These are phyloP conservation scores for Sterna hirundo DNA, from an alignment of 2,113 vertebrate species.

Conservation along the genomic window DNA sequence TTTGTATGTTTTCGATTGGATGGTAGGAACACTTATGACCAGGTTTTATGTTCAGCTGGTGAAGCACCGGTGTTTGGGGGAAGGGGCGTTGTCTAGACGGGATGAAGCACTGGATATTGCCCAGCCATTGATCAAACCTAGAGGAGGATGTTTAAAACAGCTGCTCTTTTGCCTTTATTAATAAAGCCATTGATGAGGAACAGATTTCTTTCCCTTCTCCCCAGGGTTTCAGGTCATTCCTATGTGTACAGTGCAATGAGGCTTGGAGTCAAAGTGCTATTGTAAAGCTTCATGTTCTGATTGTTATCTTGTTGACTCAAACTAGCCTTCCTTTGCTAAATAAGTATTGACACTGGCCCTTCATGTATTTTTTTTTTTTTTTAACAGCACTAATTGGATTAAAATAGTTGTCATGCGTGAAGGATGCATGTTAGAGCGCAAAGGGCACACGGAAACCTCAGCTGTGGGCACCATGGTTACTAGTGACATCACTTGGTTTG, in stretches of 20 bases:
- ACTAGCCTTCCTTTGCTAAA: background rate
- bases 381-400: constrained; percentile 52
- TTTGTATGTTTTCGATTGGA: background rate
- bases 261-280: background rate
- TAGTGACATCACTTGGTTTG: constrained; percentile 75
- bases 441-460: constrained; percentile 37
- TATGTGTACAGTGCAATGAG: background rate
- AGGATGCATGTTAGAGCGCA: constrained; percentile 42
- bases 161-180: background rate
- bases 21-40: background rate
- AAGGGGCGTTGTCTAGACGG: background rate
- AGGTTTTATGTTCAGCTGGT: background rate
- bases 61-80: background rate
- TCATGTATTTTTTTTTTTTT: background rate
- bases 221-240: background rate
- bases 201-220: background rate
- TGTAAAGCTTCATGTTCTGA: background rate
- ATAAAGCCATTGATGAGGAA: background rate
- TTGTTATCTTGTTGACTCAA: background rate
- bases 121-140: background rate
- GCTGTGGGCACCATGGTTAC: constrained; percentile 76
- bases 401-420: constrained; percentile 30
- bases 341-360: background rate
- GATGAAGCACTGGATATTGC: background rate
- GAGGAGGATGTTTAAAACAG: background rate